A percentile compares a stretch with the other conserved stretches of the same genome.
These are phyloP conservation scores for Lycocerus yunnanus DNA, from an alignment of 2,888 invertebrate species.

Conservation along the genomic window DNA sequence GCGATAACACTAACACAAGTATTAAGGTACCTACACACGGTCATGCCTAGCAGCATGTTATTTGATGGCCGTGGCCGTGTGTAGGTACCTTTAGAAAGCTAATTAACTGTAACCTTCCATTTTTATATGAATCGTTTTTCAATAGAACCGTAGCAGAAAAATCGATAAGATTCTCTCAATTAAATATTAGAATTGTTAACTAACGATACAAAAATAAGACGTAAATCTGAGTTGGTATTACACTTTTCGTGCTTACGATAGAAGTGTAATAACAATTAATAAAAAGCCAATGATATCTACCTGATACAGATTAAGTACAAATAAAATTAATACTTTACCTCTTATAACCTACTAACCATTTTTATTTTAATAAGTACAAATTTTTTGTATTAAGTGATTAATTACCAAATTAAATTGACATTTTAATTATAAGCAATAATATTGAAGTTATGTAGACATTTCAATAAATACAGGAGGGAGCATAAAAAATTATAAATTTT, in stretches of 20 bases:
- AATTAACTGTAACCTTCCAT: too few species aligned
- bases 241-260: background rate
- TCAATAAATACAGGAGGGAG: background rate
- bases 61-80: too few species aligned
- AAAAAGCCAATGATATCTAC: constrained; percentile 4
- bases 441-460: background rate
- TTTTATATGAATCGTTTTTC: too few species aligned
- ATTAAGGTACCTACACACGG: too few species aligned
- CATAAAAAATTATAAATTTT: too few species aligned
- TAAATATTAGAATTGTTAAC: background rate
- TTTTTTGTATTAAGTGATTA: background rate
- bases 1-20: too few species aligned
- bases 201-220: background rate
- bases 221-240: background rate
- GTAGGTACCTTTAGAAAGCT: too few species aligned
- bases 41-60: too few species aligned
- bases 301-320: constrained; percentile 1
- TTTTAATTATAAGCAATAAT: background rate
- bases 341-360: constrained; percentile 4
- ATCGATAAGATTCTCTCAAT: too few species aligned
- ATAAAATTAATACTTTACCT: constrained; percentile 13
- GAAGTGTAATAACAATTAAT: background rate
- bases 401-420: background rate
- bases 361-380: constrained; percentile 12
- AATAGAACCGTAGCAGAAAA: too few species aligned